Base-by-base conservation (phyloP, 2,888 invertebrate genomes). In the Eupithecia exiguata region DNA sequence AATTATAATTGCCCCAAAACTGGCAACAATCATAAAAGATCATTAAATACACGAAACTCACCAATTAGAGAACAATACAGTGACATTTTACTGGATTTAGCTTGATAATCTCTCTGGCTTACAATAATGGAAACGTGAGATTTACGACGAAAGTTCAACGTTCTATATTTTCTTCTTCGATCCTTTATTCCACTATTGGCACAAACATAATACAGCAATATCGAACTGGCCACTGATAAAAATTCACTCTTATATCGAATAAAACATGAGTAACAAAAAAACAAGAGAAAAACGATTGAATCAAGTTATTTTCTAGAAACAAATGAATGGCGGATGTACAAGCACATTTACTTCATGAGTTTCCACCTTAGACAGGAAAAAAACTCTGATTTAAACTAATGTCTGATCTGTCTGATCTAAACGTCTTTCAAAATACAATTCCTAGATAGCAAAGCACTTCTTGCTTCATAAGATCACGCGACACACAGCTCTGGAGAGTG, bases 11-110 rank as follows among this genome's bases (percentile, higher is more conserved):
- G 35, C 62, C 35, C 10, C 14, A 58, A 53, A 58, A 58, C 30
- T 62, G 62, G 35, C 9, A 62, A 62, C 62, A 62, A 35, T 62
- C 65, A 36, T 36, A 63, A 63, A 49, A 74, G 70, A 70, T 80
- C 78, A 80, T 82, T 75, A 79, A 40, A 53, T 7, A 75, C 61
- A 69, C 70, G 78, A 79, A 82, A 87, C 91, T 90, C 78, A 91
- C 91, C 89, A 77, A 88, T 83, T 80, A 89, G 77, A 69, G 83
- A 79, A 83, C 79, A 84, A 78, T 84, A 83, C 72, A 78, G 80
- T 79, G 82, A 79, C 91, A 91, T 92, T 76, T 75, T 74, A 66
- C 74, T 69, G 74, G 71, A 73, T 75, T 82, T 83, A 76, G 78
- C 81, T 83, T 85, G 85, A 82, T 88, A 82, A 88, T 84, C 83